These are phyloP conservation scores for Podarcis siculus DNA, from an alignment of 2,797 vertebrate genomes.

Conservation along the genomic window DNA sequence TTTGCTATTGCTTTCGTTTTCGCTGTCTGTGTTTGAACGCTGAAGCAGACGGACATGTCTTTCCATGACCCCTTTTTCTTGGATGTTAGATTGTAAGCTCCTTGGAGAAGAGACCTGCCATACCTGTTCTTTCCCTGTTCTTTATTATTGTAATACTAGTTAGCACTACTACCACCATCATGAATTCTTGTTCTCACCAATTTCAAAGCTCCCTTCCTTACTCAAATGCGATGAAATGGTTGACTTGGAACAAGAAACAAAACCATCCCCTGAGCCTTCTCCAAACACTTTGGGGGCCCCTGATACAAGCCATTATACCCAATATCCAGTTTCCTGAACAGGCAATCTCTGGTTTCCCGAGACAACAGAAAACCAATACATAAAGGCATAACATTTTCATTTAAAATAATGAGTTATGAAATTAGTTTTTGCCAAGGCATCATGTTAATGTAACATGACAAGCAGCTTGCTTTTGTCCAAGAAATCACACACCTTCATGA, in stretches of 20 bases:
- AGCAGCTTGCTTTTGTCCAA: background rate
- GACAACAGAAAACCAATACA: background rate
- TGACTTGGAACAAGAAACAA: background rate
- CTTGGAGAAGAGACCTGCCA: too few relatives aligned
- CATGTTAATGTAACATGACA: background rate
- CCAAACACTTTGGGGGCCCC: background rate
- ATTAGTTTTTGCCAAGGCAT: background rate
- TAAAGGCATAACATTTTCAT: background rate
- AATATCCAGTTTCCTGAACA: background rate
- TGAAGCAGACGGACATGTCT: too few relatives aligned
- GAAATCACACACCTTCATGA: background rate
- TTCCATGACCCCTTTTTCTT: background rate
- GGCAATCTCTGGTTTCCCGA: background rate
- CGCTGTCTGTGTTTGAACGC: too few relatives aligned
- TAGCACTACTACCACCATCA: too few relatives aligned
- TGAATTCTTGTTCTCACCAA: background rate
- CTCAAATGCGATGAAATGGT: background rate
- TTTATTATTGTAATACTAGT: too few relatives aligned
- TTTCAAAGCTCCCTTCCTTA: background rate
- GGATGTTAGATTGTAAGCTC: background rate
- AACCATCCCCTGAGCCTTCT: background rate
- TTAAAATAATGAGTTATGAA: background rate
- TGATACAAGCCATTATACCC: background rate
- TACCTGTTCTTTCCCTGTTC: too few relatives aligned
- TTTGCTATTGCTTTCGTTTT: too few relatives aligned